Evolutionary conservation across 2,888 invertebrate species (phyloP).

Genomic region (Autographa gamma): DNA sequence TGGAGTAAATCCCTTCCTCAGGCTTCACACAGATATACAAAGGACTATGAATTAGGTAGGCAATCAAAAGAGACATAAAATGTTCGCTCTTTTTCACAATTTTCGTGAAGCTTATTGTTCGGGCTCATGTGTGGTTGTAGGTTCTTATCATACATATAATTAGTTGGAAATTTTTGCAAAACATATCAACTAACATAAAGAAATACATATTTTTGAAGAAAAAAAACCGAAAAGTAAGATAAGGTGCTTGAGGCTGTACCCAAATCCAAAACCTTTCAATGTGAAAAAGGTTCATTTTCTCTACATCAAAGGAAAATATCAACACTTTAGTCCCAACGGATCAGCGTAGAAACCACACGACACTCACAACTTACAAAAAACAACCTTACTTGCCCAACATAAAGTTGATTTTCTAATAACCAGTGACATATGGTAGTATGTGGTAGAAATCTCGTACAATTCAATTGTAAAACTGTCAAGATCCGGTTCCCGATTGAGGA

Average conservation of each 20-base stretch:
- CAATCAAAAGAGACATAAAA: too few relatives aligned
- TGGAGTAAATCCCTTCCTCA: too few relatives aligned
- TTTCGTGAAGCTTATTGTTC: background rate
- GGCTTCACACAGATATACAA: too few relatives aligned
- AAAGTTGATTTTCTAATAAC: background rate
- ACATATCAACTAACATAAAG: constrained; percentile 7
- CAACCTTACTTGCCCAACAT: background rate
- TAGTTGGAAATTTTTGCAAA: background rate
- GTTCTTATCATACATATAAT: background rate
- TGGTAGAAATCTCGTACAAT: constrained; percentile 49
- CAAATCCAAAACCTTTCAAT: constrained; percentile 21
- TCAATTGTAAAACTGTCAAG: constrained; percentile 51
- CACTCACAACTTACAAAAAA: background rate
- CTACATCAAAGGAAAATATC: constrained; percentile 39
- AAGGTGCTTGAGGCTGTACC: constrained; percentile 10
- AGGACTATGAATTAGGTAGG: too few relatives aligned
- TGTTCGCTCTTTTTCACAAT: too few relatives aligned
- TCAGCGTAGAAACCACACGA: constrained; percentile 9
- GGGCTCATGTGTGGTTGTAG: background rate
- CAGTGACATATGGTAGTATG: background rate
- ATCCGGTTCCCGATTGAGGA: constrained; percentile 44
- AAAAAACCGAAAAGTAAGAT: constrained; percentile 16
- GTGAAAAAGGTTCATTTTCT: constrained; percentile 23
- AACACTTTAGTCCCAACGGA: constrained; percentile 26
- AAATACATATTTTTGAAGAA: constrained; percentile 17